Conservation (phyloP, 2,888 invertebrate species). For the Muscina levida region DNA sequence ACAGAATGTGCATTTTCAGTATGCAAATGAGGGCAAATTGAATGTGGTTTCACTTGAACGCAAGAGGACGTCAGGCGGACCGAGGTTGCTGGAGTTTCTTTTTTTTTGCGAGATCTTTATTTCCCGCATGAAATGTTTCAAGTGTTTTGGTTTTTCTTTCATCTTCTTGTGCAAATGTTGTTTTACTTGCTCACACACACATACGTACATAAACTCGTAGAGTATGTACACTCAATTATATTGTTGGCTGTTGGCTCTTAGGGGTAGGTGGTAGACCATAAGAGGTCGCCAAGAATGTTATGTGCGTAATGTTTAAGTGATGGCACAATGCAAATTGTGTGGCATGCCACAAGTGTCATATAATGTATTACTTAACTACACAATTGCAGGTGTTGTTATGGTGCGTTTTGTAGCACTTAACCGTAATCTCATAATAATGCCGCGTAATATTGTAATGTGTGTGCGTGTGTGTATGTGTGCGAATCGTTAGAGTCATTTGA, state of each 20-base stretch:
- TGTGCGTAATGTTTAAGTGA: constrained; percentile 55
- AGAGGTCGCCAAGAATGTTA: constrained; percentile 11
- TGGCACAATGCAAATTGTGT: constrained; percentile 61
- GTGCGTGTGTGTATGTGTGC: too few species aligned
- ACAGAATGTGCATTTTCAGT: constrained; percentile 58
- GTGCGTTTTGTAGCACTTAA: constrained; percentile 29
- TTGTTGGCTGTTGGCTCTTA: too few species aligned
- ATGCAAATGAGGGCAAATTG: constrained; percentile 76
- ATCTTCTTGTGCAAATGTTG: constrained; percentile 6
- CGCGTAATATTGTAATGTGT: constrained; percentile 17
- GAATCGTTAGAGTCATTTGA: constrained; percentile 13
- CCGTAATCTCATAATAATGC: constrained; percentile 30
- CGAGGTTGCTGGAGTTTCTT: not conserved
- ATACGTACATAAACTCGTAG: not conserved
- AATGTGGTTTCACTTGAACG: constrained; percentile 67
- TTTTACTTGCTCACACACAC: not conserved
- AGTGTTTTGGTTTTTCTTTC: constrained; percentile 24
- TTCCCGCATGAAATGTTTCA: constrained; percentile 32
- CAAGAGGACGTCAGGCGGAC: constrained; percentile 35
- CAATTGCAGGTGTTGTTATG: constrained; percentile 28
- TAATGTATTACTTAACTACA: constrained; percentile 28
- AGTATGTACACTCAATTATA: not conserved
- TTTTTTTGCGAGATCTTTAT: too few species aligned
- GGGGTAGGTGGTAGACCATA: too few species aligned
- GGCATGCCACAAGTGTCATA: constrained; percentile 65